Evolutionary conservation across 2,797 vertebrate genomes (phyloP), one percentile per base, ranked within the genome.

Genomic region (Chelonia mydas): DNA sequence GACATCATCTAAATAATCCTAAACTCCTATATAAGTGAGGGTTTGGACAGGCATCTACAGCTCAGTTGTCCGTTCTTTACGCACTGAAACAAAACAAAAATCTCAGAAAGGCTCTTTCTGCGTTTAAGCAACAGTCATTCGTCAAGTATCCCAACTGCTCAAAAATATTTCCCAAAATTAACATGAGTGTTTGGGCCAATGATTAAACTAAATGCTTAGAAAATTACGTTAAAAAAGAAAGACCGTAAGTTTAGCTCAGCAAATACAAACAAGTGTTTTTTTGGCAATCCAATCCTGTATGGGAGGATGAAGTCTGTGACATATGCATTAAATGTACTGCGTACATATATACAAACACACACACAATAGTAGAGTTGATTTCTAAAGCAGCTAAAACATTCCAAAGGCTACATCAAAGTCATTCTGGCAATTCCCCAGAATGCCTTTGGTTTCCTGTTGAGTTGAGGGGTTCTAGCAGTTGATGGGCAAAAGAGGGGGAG

Each of bases 121-220:
- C 1, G 28, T 89, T 88, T 85, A 81, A 37, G 23, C 92, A 81
- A 78, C 93, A 88, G 53, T 12, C 10, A 59, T 89, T 87, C 79
- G 13, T 77, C 7, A 16, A 87, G n/a, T 90, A 87, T 61, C 79
- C 89, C 59, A n/a, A 55, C 55, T 79, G 55, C 27, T 33, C 76
- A 54, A 88, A 88, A 87, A 81, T n/a, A 79, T 47, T 79, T 90
- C 50, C 78, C 57, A 84, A 53, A 55, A 1, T 55, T 41, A 55
- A 87, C n/a, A 31, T 1, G 0, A 6, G 90, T 72, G 6, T 2
- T 23, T 74, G 41, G 50, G 31, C 28, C 84, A 87, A 81, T 54
- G 91, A 94, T 78, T 23, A 93, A 91, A 89, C 49, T 85, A 93
- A 96, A 93, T 90, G 45, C 91, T 93, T 84, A 79, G 90, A 93